Base-by-base conservation (phyloP, 2,888 invertebrate genomes). In the Stomorhina lunata region DNA sequence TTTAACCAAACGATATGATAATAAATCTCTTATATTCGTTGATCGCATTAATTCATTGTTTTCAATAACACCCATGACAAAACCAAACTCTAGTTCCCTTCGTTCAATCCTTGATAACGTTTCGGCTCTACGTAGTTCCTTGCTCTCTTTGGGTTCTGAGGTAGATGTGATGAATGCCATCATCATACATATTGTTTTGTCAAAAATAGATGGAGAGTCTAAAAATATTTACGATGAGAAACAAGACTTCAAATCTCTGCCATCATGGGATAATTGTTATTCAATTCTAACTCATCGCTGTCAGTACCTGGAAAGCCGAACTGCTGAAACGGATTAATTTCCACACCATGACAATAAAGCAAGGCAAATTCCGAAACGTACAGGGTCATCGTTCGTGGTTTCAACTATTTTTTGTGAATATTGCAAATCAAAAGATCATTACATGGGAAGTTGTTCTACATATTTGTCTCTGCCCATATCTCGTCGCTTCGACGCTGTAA, bases 401-500 rank as follows among this genome's bases (percentile, higher is more conserved):
- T 69, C 69, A 37, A 29, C 6, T 4, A 57, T 12, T 17, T 7
- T 69, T 29, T 69, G 69, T 7, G 55, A 61, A 72, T 34, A 48
- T 22, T 66, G 45, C 20, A 61, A 48, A 22, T 4, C 20, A 6
- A 72, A 61, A 22, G 15, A 53, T 1, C 53, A 63, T 12, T 63
- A 15, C 3, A 43, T 15, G 15, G 63, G 63, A 27, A 43, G 32
- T 25, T 43, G 66, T 50, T 25, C 61, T 5, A 61, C n/a, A 4
- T 77, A 48, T 50, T 50, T 66, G 37, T 10, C 17, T 5, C 40
- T 68, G 10, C 17, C 61, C 9, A 34, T 50, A 50, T 3, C 32
- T 65, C 37, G 25, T 15, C 65, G 50, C 20, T 72, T 79, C 34
- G 57, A 79, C 5, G 65, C 66, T 10, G 79, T 48, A 5, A 79